Conservation (phyloP, 2,113 vertebrate species). For the Ameiurus melas region DNA sequence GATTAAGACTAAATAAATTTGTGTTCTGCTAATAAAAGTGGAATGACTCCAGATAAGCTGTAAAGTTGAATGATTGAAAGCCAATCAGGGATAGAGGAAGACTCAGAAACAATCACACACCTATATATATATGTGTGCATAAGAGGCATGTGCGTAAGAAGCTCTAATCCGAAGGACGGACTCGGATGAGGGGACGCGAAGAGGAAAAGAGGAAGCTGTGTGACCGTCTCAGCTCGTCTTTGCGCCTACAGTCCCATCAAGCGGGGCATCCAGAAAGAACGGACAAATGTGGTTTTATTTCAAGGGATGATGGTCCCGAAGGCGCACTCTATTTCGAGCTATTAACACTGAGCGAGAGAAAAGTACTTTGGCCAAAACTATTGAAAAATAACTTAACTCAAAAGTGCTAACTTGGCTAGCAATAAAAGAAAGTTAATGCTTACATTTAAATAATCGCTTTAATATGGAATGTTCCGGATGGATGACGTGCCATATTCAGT, state of each 20-base stretch:
- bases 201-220: not conserved
- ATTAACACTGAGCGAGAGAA: conserved; percentile 23
- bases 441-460: not conserved
- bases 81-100: not conserved
- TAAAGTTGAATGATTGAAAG: not conserved
- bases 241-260: conserved; percentile 15
- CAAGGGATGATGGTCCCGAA: conserved; percentile 33
- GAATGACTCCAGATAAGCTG: not conserved
- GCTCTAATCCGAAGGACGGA: not conserved
- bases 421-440: not conserved
- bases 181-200: not conserved
- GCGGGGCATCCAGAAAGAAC: conserved; percentile 26
- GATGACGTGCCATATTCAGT: not conserved
- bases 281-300: conserved; percentile 39
- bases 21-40: not conserved
- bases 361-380: not conserved
- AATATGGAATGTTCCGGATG: not conserved
- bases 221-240: not conserved
- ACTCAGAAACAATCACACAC: not conserved
- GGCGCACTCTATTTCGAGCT: conserved; percentile 32
- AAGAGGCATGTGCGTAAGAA: not conserved
- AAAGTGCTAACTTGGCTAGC: conserved; percentile 7
- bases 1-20: not conserved
- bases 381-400: not conserved
- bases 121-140: not conserved